Evolutionary conservation across 2,797 vertebrate species (phyloP).

Genomic region (Triplophysa yarkandensis): DNA sequence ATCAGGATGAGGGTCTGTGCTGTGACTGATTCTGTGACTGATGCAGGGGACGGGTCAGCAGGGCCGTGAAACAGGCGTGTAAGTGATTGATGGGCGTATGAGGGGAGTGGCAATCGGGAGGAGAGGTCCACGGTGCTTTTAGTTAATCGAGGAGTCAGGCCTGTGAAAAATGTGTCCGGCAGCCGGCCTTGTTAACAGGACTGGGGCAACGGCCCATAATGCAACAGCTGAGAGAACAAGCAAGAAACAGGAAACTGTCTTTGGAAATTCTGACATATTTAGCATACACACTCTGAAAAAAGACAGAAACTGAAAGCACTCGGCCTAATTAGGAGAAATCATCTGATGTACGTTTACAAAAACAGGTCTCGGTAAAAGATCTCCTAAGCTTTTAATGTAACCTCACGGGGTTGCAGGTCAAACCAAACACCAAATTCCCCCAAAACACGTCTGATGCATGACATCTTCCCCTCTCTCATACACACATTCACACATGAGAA

Average conservation of each 20-base stretch:
- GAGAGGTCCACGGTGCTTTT: conserved; percentile 78
- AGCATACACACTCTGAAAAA: background rate
- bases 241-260: background rate
- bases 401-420: background rate
- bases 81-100: conserved; percentile 73
- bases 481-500: conserved; percentile 58
- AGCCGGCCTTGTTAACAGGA: conserved; percentile 69
- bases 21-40: conserved; percentile 35
- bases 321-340: background rate
- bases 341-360: background rate
- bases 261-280: background rate
- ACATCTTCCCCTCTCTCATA: conserved; percentile 53
- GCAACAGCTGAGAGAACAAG: conserved; percentile 12
- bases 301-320: background rate
- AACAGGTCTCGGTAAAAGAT: background rate
- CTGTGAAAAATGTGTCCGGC: conserved; percentile 76
- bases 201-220: background rate
- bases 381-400: background rate
- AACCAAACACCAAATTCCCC: background rate
- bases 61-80: conserved; percentile 69
- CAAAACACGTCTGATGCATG: conserved; percentile 11
- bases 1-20: background rate
- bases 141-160: conserved; percentile 79
- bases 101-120: conserved; percentile 80
- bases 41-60: conserved; percentile 35